Base-by-base conservation (phyloP, 2,113 vertebrate species). In the Erythrocercus mccallii region DNA sequence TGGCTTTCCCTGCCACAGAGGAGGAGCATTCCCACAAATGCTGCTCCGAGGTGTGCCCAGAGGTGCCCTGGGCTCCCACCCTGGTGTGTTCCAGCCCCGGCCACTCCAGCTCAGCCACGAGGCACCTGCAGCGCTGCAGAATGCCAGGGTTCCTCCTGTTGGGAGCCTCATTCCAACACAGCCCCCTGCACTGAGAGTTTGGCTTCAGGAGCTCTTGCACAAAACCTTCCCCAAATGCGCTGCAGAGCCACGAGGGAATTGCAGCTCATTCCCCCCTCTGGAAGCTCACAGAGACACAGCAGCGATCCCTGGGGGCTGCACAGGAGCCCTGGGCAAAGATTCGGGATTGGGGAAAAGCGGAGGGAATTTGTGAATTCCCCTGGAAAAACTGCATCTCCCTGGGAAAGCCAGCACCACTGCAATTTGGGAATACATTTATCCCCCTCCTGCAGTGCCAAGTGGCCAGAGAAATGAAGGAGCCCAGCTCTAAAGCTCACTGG, bases 1-100 rank as follows among this genome's bases (percentile, higher is more conserved):
- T 58, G 58, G 19, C 37, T 80, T 35, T 62, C 50, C 57, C 70
- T 79, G 72, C 28, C 28, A 0, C 22, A 33, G 62, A 44, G 73
- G 76, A 87, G 64, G 20, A 94, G 23, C n/a, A 35, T 83, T 88
- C 68, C 92, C 51, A 56, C 35, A 71, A 77, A 38, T 5, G 42
- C 78, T 5, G 12, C 70, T 37, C n/a, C n/a, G 42, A 0, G 33
- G 37, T 53, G 25, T 65, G 0, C 31, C 20, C 0, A 2, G 16
- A 4, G 4, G 22, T 69, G 53, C 45, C 54, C 38, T 16, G 30
- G 17, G 13, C 56, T 40, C 38, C 38, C 38, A 12, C 38, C 38
- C 11, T 16, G 10, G 6, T 10, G 15, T 12, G 16, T 18, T 30
- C 25, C 8, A 14, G 3, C 11, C 3, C 1, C 1, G 7, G 40